phyloP scores from a whole-genome alignment of 2,797 vertebrate genomes.

The Helostoma temminkii region DNA sequence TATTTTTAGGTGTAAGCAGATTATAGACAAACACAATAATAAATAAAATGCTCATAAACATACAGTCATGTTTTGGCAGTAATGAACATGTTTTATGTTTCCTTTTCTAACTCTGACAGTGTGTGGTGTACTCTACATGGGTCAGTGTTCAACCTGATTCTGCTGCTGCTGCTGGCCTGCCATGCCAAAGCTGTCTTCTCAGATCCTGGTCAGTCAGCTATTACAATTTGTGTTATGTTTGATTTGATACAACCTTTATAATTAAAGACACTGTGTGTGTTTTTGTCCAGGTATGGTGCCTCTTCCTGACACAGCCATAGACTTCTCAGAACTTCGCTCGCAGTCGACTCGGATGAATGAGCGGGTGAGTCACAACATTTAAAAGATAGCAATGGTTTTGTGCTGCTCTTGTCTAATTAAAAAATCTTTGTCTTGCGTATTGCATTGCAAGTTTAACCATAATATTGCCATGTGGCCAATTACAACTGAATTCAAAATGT shows the following conservation, averaged over 20 bases:
- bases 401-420: not conserved
- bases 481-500: not conserved
- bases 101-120: constrained; percentile 54
- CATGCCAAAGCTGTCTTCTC: constrained; percentile 88
- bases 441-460: no score
- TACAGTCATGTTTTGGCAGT: not conserved
- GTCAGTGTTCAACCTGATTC: constrained; percentile 84
- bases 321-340: constrained; percentile 88
- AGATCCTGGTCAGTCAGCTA: constrained; percentile 82
- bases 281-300: constrained; percentile 83
- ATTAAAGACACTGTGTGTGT: not conserved
- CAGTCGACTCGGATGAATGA: constrained; percentile 83
- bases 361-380: constrained; percentile 73
- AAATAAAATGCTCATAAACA: not conserved
- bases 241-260: not conserved
- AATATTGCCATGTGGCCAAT: no score
- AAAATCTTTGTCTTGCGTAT: not conserved
- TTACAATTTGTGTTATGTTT: not conserved
- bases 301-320: constrained; percentile 85
- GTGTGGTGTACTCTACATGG: constrained; percentile 86
- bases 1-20: no score
- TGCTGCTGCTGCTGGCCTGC: constrained; percentile 86
- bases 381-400: not conserved
- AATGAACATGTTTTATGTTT: not conserved
- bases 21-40: no score